Base-by-base conservation (phyloP, 1,140 invertebrate species). In the Drosophila erecta region DNA sequence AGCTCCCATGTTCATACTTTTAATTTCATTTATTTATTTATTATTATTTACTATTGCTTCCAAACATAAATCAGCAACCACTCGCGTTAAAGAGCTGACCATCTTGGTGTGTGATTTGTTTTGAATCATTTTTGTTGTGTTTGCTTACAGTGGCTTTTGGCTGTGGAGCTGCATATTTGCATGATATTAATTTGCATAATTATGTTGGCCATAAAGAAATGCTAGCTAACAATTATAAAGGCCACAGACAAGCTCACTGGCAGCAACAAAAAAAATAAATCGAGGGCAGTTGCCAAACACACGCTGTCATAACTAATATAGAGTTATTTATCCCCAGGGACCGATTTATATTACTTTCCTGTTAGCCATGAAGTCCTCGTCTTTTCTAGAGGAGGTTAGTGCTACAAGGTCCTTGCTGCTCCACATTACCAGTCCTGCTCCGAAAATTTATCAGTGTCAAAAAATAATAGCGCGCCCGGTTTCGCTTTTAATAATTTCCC, bases 401-500 rank as follows among this genome's bases (percentile, higher is more conserved):
- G 69, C 80, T 76, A 86, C 84, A 89, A 89, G 85, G 84, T 90
- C 80, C 69, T 57, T 22, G 60, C 65, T 59, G 54, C 20, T 17
- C 27, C n/a, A 50, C 30, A 44, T 8, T 47, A 38, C 35, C 44
- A 5, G n/a, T 2, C 5, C 49, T 22, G 64, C 35, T 46, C 43
- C 72, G 84, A 73, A 89, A 90, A 89, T 89, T 84, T 89, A 89
- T 89, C 84, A 89, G 84, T 89, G 84, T 89, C 84, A 89, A 80
- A 89, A 89, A 89, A 70, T 89, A 89, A 89, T 90, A 90, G 84
- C 79, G 71, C 83, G 57, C 85, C 76, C 73, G 80, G 77, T 89
- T 84, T 89, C 85, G 86, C 85, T 87, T 89, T 89, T 89, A 89
- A 89, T 89, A 89, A 89, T 89, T 89, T 90, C 84, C 84, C 84